phyloP scores from a whole-genome alignment of 2,888 invertebrate genomes.

The Hyposoter didymator region DNA sequence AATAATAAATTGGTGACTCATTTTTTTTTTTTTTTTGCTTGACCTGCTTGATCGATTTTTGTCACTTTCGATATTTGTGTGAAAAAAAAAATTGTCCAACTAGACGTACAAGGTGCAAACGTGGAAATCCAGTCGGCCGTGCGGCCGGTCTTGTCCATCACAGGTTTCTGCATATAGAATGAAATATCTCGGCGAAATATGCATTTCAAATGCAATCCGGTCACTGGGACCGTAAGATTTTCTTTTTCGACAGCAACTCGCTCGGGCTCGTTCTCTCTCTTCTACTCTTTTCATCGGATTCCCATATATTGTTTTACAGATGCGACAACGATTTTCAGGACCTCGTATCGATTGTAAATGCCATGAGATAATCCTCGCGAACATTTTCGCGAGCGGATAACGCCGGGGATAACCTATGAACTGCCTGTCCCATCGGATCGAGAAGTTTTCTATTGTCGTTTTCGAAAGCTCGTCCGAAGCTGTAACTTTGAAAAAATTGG shows the following conservation, averaged over 20 bases:
- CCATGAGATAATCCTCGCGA: constrained; percentile 46
- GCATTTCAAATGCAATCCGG: constrained; percentile 62
- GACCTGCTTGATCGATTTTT: background rate
- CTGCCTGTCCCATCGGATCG: no score
- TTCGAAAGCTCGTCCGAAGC: background rate
- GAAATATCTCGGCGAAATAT: constrained; percentile 67
- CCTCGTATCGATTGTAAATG: constrained; percentile 61
- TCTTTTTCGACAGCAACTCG: constrained; percentile 21
- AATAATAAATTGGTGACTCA: background rate
- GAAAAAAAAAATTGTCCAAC: constrained; percentile 22
- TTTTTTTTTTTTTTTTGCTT: background rate
- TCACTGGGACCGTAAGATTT: constrained; percentile 34
- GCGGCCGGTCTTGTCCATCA: constrained; percentile 32
- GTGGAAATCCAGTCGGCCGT: constrained; percentile 48
- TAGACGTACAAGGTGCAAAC: constrained; percentile 25
- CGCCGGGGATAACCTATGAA: constrained; percentile 7
- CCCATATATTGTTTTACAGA: constrained; percentile 24
- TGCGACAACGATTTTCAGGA: constrained; percentile 38
- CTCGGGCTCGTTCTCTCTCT: background rate
- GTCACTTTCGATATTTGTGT: constrained; percentile 9
- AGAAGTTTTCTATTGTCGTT: background rate
- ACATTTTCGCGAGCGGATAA: constrained; percentile 32
- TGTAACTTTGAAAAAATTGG: background rate
- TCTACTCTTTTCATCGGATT: constrained; percentile 29
- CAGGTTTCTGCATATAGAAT: constrained; percentile 36